These are phyloP conservation scores for Tachysurus vachellii DNA, from an alignment of 2,113 vertebrate genomes.

Conservation along the genomic window DNA sequence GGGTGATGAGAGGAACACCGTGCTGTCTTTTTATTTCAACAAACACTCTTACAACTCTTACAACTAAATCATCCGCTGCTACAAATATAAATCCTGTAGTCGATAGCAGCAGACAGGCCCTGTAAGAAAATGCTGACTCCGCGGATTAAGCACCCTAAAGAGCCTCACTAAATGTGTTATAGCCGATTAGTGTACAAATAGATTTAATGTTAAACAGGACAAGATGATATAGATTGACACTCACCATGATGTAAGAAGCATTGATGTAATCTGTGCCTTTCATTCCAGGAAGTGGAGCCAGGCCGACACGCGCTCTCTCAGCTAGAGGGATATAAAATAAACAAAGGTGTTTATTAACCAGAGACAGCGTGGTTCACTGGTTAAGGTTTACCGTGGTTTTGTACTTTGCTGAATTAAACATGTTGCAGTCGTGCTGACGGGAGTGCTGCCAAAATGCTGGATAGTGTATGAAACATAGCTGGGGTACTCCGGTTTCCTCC, in stretches of 20 bases:
- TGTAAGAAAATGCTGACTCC: not conserved
- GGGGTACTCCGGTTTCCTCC: no score
- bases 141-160: not conserved
- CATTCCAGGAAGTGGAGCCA: constrained; percentile 88
- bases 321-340: constrained; percentile 69
- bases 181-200: not conserved
- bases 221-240: constrained; percentile 56
- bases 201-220: constrained; percentile 40
- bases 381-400: not conserved
- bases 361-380: not conserved
- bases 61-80: not conserved
- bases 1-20: not conserved
- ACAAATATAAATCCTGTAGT: not conserved
- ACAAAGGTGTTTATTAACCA: constrained; percentile 19
- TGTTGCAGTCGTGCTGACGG: not conserved
- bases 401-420: not conserved
- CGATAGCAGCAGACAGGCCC: not conserved
- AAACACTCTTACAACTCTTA: not conserved
- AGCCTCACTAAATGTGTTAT: not conserved
- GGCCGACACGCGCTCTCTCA: constrained; percentile 87
- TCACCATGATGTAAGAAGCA: constrained; percentile 97
- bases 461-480: not conserved
- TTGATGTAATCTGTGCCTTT: constrained; percentile 97
- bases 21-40: not conserved
- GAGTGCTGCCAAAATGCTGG: not conserved